These are phyloP conservation scores for Cavia porcellus DNA, from an alignment of 2,113 vertebrate species.

Conservation along the genomic window DNA sequence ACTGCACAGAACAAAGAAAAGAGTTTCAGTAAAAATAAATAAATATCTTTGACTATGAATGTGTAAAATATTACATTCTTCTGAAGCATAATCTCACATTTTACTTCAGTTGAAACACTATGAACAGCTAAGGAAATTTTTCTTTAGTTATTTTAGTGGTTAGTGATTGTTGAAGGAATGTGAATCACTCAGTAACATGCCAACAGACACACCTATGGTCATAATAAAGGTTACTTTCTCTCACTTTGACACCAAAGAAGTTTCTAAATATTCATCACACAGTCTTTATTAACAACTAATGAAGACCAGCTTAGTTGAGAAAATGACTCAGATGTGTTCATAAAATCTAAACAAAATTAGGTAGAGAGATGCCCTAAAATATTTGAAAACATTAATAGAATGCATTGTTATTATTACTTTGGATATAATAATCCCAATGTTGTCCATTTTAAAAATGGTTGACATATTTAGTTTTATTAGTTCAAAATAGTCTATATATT, in stretches of 20 bases:
- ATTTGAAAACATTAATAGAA: neutral
- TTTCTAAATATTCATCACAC: neutral
- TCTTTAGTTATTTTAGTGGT: slow-evolving; percentile 28
- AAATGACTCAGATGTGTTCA: neutral
- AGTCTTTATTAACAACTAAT: neutral
- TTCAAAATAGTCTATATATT: neutral
- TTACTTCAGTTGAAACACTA: slow-evolving; percentile 31
- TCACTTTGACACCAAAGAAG: neutral
- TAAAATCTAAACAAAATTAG: slow-evolving; percentile 23
- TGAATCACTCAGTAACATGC: neutral
- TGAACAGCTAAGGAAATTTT: slow-evolving; percentile 37
- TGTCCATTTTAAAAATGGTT: neutral
- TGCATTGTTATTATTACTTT: neutral
- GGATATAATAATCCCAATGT: neutral
- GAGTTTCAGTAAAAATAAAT: neutral
- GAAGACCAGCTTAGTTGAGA: neutral
- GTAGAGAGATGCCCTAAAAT: neutral
- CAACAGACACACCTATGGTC: neutral
- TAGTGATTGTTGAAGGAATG: neutral
- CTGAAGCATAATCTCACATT: neutral
- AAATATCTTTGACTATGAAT: neutral
- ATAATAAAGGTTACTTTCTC: neutral
- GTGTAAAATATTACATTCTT: slow-evolving; percentile 15
- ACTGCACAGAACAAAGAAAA: neutral
- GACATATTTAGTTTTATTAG: neutral